Conservation (phyloP, 2,113 vertebrate species). For the Arizona elegans region DNA sequence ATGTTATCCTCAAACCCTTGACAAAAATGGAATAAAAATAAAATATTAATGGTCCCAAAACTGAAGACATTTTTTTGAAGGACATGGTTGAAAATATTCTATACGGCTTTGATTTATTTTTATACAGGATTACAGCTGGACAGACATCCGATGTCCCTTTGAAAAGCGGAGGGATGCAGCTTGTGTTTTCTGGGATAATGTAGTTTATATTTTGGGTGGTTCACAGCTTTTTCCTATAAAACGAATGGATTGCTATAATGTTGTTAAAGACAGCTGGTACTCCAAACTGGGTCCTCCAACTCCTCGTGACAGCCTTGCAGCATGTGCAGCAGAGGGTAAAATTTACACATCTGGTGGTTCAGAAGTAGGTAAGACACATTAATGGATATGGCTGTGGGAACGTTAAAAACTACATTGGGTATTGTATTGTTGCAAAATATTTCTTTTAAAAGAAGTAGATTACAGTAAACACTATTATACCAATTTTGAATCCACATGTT, state of each 20-base stretch:
- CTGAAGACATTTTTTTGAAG: conserved; percentile 52
- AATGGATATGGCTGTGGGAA: background rate
- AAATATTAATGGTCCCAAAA: conserved; percentile 46
- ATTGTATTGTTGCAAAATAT: background rate
- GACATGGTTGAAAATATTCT: conserved; percentile 54
- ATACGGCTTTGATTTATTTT: conserved; percentile 51
- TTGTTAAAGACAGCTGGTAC: conserved; percentile 98
- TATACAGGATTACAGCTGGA: conserved; percentile 92
- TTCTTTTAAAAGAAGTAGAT: background rate
- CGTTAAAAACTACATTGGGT: background rate
- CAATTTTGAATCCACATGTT: background rate
- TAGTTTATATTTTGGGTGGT: conserved; percentile 97
- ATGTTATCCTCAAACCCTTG: background rate
- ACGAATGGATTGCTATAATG: conserved; percentile 98
- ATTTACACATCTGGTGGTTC: conserved; percentile 97
- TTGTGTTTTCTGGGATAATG: conserved; percentile 97
- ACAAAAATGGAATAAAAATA: background rate
- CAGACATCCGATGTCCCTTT: conserved; percentile 96
- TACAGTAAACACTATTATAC: background rate
- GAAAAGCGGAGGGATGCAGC: conserved; percentile 95
- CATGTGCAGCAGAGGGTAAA: conserved; percentile 92
- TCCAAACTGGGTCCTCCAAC: conserved; percentile 95
- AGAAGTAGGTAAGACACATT: conserved; percentile 88
- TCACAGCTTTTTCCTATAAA: conserved; percentile 98
- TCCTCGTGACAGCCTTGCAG: conserved; percentile 93